Evolutionary conservation across 2,797 vertebrate genomes (phyloP).

Genomic region (Chloroceryle amazona): DNA sequence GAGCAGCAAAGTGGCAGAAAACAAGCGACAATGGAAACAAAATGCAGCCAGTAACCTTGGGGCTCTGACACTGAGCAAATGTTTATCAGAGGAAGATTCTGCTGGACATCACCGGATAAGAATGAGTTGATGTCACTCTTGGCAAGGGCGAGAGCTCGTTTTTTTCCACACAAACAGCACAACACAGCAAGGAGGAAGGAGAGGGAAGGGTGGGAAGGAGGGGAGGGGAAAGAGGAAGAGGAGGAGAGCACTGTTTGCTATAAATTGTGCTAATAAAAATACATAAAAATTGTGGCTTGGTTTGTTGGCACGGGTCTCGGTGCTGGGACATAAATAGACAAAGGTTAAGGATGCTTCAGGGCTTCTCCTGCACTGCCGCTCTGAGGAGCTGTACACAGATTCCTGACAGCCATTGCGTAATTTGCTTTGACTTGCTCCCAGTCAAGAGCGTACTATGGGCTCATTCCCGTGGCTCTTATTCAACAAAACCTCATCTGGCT

Average conservation of each 20-base stretch:
- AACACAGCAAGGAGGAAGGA: conserved; percentile 54
- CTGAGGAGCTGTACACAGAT: conserved; percentile 5
- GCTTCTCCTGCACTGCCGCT: background rate
- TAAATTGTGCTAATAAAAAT: conserved; percentile 51
- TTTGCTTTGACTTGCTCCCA: conserved; percentile 56
- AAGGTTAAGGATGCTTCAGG: conserved; percentile 51
- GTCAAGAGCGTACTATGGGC: background rate
- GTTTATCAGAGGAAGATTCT: conserved; percentile 79
- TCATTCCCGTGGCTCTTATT: conserved; percentile 16
- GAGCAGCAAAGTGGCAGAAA: conserved; percentile 41
- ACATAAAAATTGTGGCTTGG: conserved; percentile 41
- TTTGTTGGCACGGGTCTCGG: conserved; percentile 43
- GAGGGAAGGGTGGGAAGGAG: conserved; percentile 14
- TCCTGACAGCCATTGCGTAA: conserved; percentile 60
- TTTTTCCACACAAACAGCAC: conserved; percentile 77
- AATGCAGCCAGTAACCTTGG: conserved; percentile 70
- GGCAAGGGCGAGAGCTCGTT: conserved; percentile 64
- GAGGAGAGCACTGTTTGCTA: conserved; percentile 8
- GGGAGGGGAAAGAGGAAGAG: conserved; percentile 40
- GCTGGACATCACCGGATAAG: conserved; percentile 83
- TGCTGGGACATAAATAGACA: conserved; percentile 50
- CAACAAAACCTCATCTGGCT: conserved; percentile 25
- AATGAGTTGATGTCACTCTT: conserved; percentile 87
- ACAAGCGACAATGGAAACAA: conserved; percentile 50
- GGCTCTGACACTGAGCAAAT: conserved; percentile 78